Base-by-base conservation (phyloP, 2,113 vertebrate genomes). In the Callipepla californica region DNA sequence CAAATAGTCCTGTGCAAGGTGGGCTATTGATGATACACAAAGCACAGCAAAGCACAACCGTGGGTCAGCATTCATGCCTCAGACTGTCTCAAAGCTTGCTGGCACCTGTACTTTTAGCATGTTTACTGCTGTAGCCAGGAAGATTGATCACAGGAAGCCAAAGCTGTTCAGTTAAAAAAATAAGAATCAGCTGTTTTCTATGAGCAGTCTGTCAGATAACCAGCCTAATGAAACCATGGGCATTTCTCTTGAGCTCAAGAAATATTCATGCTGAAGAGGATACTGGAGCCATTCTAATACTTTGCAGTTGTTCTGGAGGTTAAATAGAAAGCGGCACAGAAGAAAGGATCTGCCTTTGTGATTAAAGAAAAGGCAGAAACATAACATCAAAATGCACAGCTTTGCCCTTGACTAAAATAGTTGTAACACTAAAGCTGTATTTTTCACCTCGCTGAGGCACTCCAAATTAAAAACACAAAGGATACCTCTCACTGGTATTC, bases 101-200 rank as follows among this genome's bases (percentile, higher is more conserved):
- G 76, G 82, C 92, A 96, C 89, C 92, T 85, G 69, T 62, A 93
- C 77, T 80, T 89, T 89, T 70, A 80, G 50, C 80, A 80, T 65
- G 88, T 75, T 96, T 92, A 72, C 72, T 79, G 74, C 89, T 61
- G 38, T 86, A 91, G 42, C 38, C 45, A 53, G 58, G 83, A 94
- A 96, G 94, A 92, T 87, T 94, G 89, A 95, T 93, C 77, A 92
- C 96, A 94, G 91, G 89, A 96, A 94, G 75, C 12, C 53, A 67
- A 67, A 55, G 47, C 69, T 84, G 44, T 91, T 91, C 79, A 40
- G 85, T 62, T 75, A 19, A 62, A 65, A 77, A 61, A 22, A 85
- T 6, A 76, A 78, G 34, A 93, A 93, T 97, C 94, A 95, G 90
- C 95, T 97, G 93, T 91, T 93, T 96, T 92, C 85, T 83, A 76